Evolutionary conservation across 2,113 vertebrate species (phyloP).

Genomic region (Catagonus wagneri): DNA sequence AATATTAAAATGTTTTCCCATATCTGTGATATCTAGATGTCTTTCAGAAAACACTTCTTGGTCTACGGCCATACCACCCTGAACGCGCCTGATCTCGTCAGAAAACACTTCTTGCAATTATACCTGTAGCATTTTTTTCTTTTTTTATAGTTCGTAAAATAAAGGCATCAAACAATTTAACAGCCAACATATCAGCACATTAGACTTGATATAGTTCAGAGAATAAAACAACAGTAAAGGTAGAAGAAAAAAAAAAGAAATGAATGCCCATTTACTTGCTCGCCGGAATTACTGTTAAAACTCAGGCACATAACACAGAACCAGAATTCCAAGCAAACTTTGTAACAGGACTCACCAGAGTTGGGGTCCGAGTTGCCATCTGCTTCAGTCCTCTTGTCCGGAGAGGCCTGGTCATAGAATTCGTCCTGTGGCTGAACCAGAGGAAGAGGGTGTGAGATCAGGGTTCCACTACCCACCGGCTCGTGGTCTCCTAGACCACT

Average conservation of each 20-base stretch:
- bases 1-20: not conserved
- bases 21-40: not conserved
- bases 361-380: conserved; percentile 99
- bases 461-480: conserved; percentile 96
- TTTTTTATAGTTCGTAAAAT: not conserved
- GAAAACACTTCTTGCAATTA: not conserved
- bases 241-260: not conserved
- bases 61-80: no score
- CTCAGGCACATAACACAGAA: not conserved
- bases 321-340: not conserved
- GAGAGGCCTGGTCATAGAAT: conserved; percentile 98
- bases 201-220: conserved; percentile 2
- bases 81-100: no score
- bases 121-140: not conserved
- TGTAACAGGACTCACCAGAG: conserved; percentile 92
- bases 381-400: conserved; percentile 99
- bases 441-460: conserved; percentile 99
- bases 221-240: not conserved
- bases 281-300: not conserved
- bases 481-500: conserved; percentile 99
- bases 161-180: not conserved
- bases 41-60: not conserved
- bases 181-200: not conserved
- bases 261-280: not conserved
- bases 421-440: conserved; percentile 99